A percentile compares a stretch with the other conserved stretches of the same genome.
These are phyloP conservation scores for Dendropsophus ebraccatus DNA, from an alignment of 2,113 vertebrate species.

Conservation along the genomic window DNA sequence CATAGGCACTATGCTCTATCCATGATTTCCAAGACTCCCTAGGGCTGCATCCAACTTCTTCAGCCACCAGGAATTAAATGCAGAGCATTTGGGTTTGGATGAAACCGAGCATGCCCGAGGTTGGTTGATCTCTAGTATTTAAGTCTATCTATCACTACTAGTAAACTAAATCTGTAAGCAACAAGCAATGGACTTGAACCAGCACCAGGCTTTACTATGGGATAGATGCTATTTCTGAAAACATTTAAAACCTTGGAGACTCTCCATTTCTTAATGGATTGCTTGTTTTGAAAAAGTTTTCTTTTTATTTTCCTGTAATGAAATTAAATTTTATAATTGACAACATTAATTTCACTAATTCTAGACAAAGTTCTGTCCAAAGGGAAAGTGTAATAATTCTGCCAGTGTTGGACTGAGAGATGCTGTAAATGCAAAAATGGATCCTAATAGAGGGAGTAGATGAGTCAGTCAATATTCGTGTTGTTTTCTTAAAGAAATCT, in stretches of 20 bases:
- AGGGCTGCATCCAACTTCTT: too few species aligned
- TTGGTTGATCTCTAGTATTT: too few species aligned
- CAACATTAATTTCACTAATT: background rate
- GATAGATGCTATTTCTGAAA: background rate
- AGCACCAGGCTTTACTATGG: background rate
- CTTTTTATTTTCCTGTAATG: background rate
- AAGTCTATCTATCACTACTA: background rate
- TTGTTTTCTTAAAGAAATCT: too few species aligned
- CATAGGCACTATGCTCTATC: too few species aligned
- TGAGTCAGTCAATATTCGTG: background rate
- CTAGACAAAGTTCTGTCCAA: background rate
- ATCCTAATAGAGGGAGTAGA: background rate
- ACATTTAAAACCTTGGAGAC: background rate
- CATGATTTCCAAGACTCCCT: too few species aligned
- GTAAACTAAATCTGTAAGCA: background rate
- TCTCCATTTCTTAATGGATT: constrained; percentile 23
- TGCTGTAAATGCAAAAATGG: background rate
- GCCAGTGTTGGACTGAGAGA: background rate
- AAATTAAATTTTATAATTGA: background rate
- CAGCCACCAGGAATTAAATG: too few species aligned
- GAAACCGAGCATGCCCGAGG: too few species aligned
- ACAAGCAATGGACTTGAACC: background rate
- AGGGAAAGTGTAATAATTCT: background rate
- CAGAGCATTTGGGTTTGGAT: too few species aligned
- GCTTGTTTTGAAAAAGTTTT: background rate